Evolutionary conservation across 2,113 vertebrate genomes (phyloP), one percentile per base, ranked within the genome.

Genomic region (Hemiprocne comata): DNA sequence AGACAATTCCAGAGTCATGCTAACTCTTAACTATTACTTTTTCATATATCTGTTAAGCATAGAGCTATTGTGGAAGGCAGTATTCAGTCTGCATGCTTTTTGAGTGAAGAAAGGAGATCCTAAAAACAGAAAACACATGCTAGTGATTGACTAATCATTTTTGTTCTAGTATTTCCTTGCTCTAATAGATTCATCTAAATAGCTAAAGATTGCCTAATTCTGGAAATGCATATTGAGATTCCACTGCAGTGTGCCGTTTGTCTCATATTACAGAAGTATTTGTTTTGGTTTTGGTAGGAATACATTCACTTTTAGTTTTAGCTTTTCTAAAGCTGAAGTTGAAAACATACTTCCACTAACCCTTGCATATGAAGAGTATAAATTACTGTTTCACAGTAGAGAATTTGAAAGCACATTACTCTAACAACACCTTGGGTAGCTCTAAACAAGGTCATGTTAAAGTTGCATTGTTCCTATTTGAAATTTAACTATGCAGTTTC

Each of bases 381-480:
- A 88, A 75, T 71, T 81, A 44, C 17, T 33, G 62, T 64, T 81
- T 72, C 65, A n/a, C 44, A 54, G 51, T 0, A 11, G 23, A 77
- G 57, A 92, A 91, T 82, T 72, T 69, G 50, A 94, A 92, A 78
- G 85, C 48, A 23, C 3, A 13, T 84, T 78, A 85, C 88, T 72
- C 73, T 66, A 66, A 46, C 50, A 87, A 83, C n/a, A 42, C 61
- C 50, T 44, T 1, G 10, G 65, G 86, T 33, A 89, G 83, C 70
- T 46, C 84, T 85, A 95, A 95, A 90, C 61, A 94, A 94, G 92
- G 92, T 96, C 92, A 94, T 86, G 94, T 95, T 93, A 95, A 96
- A 90, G 12, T 95, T 96, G 57, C 80, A 92, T 92, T 72, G 83
- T 54, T 96, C 80, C 76, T 89, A 57, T 87, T 90, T 90, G 76